Base-by-base conservation (phyloP, 1,140 invertebrate genomes). In the Drosophila miranda region DNA sequence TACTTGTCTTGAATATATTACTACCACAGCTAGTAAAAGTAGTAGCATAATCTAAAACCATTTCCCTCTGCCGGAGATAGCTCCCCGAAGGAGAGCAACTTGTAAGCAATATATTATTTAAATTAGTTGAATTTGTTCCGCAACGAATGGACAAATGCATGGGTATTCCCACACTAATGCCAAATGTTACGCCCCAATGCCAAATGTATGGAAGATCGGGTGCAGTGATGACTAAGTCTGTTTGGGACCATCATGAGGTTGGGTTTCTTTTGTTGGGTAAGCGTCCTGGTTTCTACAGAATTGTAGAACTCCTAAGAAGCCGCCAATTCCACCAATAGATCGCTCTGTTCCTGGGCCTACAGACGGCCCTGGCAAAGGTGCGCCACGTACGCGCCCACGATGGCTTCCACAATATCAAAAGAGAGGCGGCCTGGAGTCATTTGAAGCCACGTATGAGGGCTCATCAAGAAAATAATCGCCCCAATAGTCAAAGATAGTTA, bases 321-420 rank as follows among this genome's bases (percentile, higher is more conserved):
- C 8, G 42, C 9, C 1, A 9, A 44, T 9, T 13, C 28, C 21
- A 19, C 52, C 9, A 30, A 21, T 28, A 38, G 14, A 14, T 44
- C 6, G 16, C 38, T 16, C 38, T 61, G 14, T n/a, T 38, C 11
- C 16, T 62, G 7, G 30, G 45, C 1, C 9, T 54, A 0, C 19
- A 45, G 7, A 3, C 46, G 14, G 9, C 9, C 4, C 14, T 8
- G 8, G 21, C 38, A n/a, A 51, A 19, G 49, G 5, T 41, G 5
- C 68, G 59, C 7, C 63, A 69, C 9, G 57, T 44, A 1, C 41
- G 48, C 14, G 59, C 34, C n/a, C 71, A 75, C 44, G 66, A 75
- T 59, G 71, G 71, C 6, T 79, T 53, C 38, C 66, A 72, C 45
- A 48, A 50, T 13, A 55, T 61, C 11, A 9, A 70, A 14, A 46